phyloP scores from a whole-genome alignment of 1,140 invertebrate genomes.

The Psix sp. region DNA sequence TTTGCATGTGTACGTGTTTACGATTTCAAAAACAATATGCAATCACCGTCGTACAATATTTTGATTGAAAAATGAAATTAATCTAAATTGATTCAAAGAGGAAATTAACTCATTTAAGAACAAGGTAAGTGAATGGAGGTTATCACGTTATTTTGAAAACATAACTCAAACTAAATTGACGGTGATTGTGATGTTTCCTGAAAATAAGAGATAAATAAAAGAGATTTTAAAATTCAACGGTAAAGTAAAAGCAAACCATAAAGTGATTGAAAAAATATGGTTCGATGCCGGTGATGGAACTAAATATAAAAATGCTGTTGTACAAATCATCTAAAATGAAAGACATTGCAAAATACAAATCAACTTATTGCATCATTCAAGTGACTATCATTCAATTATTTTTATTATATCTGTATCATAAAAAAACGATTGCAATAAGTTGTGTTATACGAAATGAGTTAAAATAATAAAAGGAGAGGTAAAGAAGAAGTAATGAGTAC shows the following conservation, averaged over 20 bases:
- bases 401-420: background rate
- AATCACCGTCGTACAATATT: slow-evolving; percentile 26
- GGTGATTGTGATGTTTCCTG: slow-evolving; percentile 37
- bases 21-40: slow-evolving; percentile 40
- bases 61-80: background rate
- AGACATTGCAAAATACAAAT: slow-evolving; percentile 23
- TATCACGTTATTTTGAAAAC: slow-evolving; percentile 1
- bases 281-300: background rate
- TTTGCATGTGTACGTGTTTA: slow-evolving; percentile 47
- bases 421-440: slow-evolving; percentile 34
- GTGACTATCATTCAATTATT: background rate
- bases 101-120: no score
- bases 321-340: slow-evolving; percentile 23
- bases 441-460: slow-evolving; percentile 38
- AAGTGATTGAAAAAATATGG: slow-evolving; percentile 14
- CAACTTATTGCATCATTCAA: slow-evolving; percentile 33
- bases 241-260: slow-evolving; percentile 37
- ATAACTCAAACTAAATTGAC: slow-evolving; percentile 8
- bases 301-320: background rate
- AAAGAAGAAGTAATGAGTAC: slow-evolving; percentile 74
- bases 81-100: background rate
- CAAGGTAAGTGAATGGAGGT: no score
- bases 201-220: slow-evolving; percentile 24
- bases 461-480: slow-evolving; percentile 61
- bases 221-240: slow-evolving; percentile 22